Conservation (phyloP, 2,797 vertebrate species). For the Phataginus tetradactyla region DNA sequence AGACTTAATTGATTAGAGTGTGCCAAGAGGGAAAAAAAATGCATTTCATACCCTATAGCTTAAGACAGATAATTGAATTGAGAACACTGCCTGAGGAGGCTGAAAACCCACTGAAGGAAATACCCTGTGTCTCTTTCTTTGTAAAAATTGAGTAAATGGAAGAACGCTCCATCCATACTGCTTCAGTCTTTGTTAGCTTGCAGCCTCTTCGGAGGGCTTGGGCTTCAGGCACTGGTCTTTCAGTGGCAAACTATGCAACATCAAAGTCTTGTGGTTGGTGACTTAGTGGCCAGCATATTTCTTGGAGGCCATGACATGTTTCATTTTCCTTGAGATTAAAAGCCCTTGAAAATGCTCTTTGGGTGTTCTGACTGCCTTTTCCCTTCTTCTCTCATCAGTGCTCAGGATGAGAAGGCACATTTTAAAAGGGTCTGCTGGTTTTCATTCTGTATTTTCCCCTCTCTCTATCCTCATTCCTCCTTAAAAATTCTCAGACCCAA, state of each 20-base stretch:
- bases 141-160: not conserved
- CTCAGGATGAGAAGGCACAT: not conserved
- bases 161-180: not conserved
- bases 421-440: conserved; percentile 33
- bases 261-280: not conserved
- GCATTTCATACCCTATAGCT: conserved; percentile 9
- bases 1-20: not conserved
- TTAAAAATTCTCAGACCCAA: not conserved
- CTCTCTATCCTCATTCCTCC: not conserved
- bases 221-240: not conserved
- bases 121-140: not conserved
- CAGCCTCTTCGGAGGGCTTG: not conserved
- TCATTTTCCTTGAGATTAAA: conserved; percentile 59
- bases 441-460: not conserved
- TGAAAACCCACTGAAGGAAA: not conserved
- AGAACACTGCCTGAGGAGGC: too few relatives aligned
- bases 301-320: not conserved
- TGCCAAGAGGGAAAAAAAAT: not conserved
- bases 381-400: not conserved
- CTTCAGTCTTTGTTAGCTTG: not conserved
- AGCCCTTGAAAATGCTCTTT: conserved; percentile 53
- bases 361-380: conserved; percentile 11
- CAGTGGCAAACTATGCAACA: not conserved
- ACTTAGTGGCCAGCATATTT: conserved; percentile 23
- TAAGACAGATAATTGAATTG: conserved; percentile 9